Evolutionary conservation across 1,140 invertebrate species (phyloP).

Genomic region (Mylabris phalerata): DNA sequence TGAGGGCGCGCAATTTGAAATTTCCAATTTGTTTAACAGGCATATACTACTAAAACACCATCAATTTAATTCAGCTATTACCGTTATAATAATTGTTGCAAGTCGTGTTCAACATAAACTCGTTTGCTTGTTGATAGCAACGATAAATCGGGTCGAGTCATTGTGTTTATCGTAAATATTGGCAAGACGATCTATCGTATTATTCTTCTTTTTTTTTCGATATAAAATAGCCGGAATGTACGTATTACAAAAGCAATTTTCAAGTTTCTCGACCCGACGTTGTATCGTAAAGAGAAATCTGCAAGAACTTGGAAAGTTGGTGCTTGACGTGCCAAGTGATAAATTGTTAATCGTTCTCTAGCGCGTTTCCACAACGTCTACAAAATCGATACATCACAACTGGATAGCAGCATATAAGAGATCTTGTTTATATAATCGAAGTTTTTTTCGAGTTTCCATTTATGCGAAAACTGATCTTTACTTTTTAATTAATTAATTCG

Average conservation of each 20-base stretch:
- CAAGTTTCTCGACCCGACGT: not conserved
- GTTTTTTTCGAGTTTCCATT: no score
- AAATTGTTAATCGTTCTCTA: conserved; percentile 14
- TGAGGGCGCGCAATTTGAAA: no score
- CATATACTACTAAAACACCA: no score
- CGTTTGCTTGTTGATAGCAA: not conserved
- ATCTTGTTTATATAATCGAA: no score
- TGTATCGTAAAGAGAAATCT: conserved; percentile 16
- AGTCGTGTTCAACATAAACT: not conserved
- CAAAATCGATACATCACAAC: conserved; percentile 11
- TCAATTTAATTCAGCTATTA: no score
- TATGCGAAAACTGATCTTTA: no score
- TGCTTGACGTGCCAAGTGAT: conserved; percentile 17
- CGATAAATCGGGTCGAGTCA: not conserved
- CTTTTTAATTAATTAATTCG: no score
- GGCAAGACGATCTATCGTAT: not conserved
- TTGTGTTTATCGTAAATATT: not conserved
- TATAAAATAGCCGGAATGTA: not conserved
- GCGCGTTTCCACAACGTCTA: conserved; percentile 3
- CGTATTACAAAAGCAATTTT: conserved; percentile 4
- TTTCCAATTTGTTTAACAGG: no score
- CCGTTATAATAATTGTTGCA: no score
- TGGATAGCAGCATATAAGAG: no score
- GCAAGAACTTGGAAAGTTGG: conserved; percentile 4
- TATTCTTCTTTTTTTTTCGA: not conserved